phyloP scores from a whole-genome alignment of 92 coral and sea anemone species.

The Micromussa lordhowensis region DNA sequence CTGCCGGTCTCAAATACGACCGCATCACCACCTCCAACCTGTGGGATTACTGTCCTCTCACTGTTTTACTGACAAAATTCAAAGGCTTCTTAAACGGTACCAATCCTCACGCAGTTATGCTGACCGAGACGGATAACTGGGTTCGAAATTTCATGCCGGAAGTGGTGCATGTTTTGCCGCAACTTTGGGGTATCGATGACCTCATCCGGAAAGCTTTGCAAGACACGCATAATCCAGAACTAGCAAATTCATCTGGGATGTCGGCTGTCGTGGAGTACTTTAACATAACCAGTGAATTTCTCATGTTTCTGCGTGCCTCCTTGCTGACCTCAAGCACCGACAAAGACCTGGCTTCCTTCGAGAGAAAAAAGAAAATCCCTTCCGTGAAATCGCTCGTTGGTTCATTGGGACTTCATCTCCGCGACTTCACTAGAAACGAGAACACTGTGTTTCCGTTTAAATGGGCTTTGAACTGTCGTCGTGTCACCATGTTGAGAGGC shows the following conservation, averaged over 20 bases:
- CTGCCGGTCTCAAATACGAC: conserved; percentile 53
- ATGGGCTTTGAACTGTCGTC: conserved; percentile 67
- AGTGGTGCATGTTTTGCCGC: conserved; percentile 11
- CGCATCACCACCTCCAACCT: conserved; percentile 75
- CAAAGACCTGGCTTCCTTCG: conserved; percentile 1
- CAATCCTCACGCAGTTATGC: conserved; percentile 66
- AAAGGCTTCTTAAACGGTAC: conserved; percentile 41
- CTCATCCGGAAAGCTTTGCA: conserved; percentile 36
- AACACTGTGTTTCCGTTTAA: conserved; percentile 72
- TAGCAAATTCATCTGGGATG: conserved; percentile 38
- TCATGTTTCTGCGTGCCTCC: conserved; percentile 68
- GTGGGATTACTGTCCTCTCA: conserved; percentile 61
- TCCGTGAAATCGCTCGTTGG: conserved; percentile 38
- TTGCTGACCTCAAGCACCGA: conserved; percentile 34
- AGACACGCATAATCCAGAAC: conserved; percentile 63
- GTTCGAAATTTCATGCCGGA: conserved; percentile 12
- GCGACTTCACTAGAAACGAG: conserved; percentile 63
- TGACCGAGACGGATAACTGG: conserved; percentile 75
- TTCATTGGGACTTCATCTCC: conserved; percentile 59
- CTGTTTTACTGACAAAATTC: conserved; percentile 31
- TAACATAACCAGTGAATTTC: conserved; percentile 53
- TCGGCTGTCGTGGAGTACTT: conserved; percentile 57
- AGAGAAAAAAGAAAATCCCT: conserved; percentile 24
- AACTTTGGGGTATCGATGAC: background rate
- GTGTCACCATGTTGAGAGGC: conserved; percentile 43